Base-by-base conservation (phyloP, 2,113 vertebrate genomes). In the Thinocorus orbignyianus region DNA sequence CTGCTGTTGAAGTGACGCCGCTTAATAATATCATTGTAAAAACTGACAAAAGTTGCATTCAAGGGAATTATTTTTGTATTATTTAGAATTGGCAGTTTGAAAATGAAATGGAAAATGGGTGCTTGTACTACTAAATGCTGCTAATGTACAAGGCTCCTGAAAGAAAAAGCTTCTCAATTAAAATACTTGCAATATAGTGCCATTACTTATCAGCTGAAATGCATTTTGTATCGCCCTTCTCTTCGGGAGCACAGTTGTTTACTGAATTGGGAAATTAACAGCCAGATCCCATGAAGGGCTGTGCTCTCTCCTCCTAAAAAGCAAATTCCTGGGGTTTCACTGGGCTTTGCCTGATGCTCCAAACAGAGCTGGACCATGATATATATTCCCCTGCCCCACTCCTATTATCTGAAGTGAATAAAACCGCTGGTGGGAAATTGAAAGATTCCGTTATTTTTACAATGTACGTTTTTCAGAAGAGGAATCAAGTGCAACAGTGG, bases 11-110 rank as follows among this genome's bases (percentile, higher is more conserved):
- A 95, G 74, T 70, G 94, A 95, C 79, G 55, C 79, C 49, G 81
- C 84, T 91, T 96, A 92, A 96, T 94, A 86, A 90, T 88, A 85
- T 96, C 93, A 82, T 93, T 94, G 85, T 70, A 19, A 81, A 90
- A 95, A 86, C n/a, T 54, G 93, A 94, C 70, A 86, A 86, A 93
- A 94, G 87, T 91, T 90, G 42, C 23, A 57, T 96, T 79, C 87
- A 35, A 66, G 61, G 81, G 37, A 95, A 91, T 94, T 90, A 88
- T 93, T 96, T 96, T 88, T 96, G 70, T 95, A 94, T 93, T 95
- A 96, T 96, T 93, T 96, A 48, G 70, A 96, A 94, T 80, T 66
- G 70, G 68, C 92, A 70, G 78, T 60, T 89, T 77, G 62, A 70
- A 94, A 93, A 94, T 86, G 66, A 92, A 95, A 92, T 66, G 72